Evolutionary conservation across 2,888 invertebrate genomes (phyloP), one percentile per base, ranked within the genome.

Genomic region (Drosophila acutilabella): DNA sequence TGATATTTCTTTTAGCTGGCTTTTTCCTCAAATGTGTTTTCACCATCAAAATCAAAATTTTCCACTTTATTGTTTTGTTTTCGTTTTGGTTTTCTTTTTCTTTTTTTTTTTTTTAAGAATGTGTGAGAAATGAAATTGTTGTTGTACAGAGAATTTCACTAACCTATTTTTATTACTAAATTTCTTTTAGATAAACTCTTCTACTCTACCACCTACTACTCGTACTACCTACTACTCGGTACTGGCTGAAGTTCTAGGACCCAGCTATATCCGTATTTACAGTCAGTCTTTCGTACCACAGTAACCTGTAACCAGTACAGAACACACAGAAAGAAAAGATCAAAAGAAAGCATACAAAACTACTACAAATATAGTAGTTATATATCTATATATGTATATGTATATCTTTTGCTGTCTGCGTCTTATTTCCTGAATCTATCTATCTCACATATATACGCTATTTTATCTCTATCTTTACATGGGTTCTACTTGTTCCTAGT

Each of bases 151-250:
- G 82, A 88, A 85, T 88, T 88, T 90, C 74, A 91, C 91, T 91
- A 91, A 91, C 91, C 91, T 89, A 91, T 91, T 91, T 89, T 90
- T 90, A 90, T 89, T 88, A 91, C 90, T 89, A 90, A 91, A 90
- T 91, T 90, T 91, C 90, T 91, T 91, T 90, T 91, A 91, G 91
- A 91, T 90, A 80, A 79, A 79, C 85, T 84, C 80, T 71, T 81
- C 83, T 83, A 75, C 86, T 77, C 78, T 78, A 81, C 76, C 85
- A 78, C 71, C 80, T 80, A 78, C 78, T 76, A 82, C 59, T 72
- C 71, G 79, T 80, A 78, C 78, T 76, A 82, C 59, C 76, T 76
- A 79, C 83, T 72, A 86, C 88, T 73, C 64, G 71, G 75, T 78
- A 83, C 78, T 72, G 85, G 80, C 85, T 77, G 79, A 80, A 74